A percentile compares a stretch with the other conserved stretches of the same genome.
phyloP scores from a whole-genome alignment of 2,113 vertebrate genomes.

The Nematolebias whitei region DNA sequence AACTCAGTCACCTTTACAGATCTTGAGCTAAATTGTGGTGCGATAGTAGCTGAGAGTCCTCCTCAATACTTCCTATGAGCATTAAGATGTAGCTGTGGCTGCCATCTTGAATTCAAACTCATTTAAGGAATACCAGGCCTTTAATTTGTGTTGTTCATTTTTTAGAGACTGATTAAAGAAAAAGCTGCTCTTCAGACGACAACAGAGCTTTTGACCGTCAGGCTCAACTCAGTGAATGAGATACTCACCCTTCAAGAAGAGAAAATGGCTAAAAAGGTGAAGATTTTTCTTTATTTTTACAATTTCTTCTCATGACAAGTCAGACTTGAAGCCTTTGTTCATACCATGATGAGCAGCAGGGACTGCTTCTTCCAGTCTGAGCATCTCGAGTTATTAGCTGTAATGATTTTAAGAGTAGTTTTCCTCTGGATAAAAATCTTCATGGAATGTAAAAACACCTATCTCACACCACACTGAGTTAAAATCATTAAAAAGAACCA shows the following conservation, averaged over 20 bases:
- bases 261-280: constrained; percentile 71
- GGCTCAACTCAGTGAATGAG: constrained; percentile 78
- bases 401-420: neutral
- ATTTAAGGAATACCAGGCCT: no score
- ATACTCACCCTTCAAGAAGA: constrained; percentile 80
- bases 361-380: neutral
- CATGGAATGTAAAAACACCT: no score
- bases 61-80: no score
- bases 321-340: neutral
- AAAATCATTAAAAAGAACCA: no score
- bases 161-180: constrained; percentile 77
- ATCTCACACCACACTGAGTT: no score
- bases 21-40: no score
- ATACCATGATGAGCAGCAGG: neutral
- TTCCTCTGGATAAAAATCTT: neutral
- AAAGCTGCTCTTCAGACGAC: constrained; percentile 75
- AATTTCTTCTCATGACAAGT: neutral
- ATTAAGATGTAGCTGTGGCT: no score
- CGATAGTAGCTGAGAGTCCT: no score
- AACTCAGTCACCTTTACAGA: no score
- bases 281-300: constrained; percentile 7
- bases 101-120: no score
- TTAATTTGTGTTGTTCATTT: constrained; percentile 13
- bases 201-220: constrained; percentile 76
- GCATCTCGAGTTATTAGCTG: neutral